Evolutionary conservation across 2,888 invertebrate species (phyloP), one percentile per base, ranked within the genome.

Genomic region (Sarcophaga variegata): DNA sequence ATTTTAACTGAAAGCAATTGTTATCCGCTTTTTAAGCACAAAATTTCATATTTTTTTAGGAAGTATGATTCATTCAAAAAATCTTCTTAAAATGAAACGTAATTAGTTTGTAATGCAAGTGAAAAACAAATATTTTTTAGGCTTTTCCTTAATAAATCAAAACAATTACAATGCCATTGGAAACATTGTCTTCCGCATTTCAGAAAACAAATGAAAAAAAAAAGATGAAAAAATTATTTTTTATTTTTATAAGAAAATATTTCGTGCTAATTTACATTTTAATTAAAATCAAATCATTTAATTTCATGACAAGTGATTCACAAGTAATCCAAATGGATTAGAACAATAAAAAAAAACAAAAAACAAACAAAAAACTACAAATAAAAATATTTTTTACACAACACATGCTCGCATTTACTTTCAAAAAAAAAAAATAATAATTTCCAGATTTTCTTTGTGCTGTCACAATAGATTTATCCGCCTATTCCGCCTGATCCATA

Each of bases 401-500:
- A 54, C 54, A 54, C 8, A 37, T 27, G 37, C 20, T 3, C 25
- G 45, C 54, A 17, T 25, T 14, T 17, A 54, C 4, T 5, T 17
- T 37, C 6, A 37, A 37, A 37, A 37, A 6, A 37, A 6, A 37
- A 37, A 27, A 27, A 27, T 1, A 54, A 17, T 74, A 67, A 74
- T 83, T 67, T 69, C 14, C 49, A 49, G 49, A 54, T 49, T 60
- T 79, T 79, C 87, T 87, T 84, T 87, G 87, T 87, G 63, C 79
- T 87, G 87, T 87, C 87, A 82, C 72, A 81, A 82, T 71, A 76
- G 72, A 84, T 84, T 87, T 87, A 87, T 87, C 81, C 81, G 79
- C 81, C 37, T 37, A 37, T 37, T 10, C 37, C 37, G 37, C 37
- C 37, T 81, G 66, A 45, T 77, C 69, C 76, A 66, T 72, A 63